These are phyloP conservation scores for Eulemur rufifrons DNA, from an alignment of 2,113 vertebrate species.

Conservation along the genomic window DNA sequence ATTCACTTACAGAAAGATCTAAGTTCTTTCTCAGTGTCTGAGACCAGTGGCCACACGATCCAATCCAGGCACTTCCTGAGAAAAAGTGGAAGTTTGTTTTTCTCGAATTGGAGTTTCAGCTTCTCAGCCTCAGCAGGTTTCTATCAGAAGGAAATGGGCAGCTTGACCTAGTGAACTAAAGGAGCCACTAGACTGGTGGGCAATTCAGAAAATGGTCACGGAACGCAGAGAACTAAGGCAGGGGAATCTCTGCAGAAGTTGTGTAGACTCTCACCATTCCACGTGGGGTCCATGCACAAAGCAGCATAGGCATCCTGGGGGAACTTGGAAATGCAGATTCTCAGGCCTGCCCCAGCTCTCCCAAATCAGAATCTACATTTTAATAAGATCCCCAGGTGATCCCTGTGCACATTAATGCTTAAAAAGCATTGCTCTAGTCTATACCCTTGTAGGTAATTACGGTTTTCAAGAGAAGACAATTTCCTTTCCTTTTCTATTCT, in stretches of 20 bases:
- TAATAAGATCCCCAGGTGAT: neutral
- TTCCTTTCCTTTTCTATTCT: neutral
- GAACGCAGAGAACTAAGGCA: neutral
- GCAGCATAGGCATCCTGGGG: accelerated
- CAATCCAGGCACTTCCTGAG: neutral
- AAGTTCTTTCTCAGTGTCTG: neutral
- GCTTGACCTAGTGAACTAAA: neutral
- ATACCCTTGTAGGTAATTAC: neutral
- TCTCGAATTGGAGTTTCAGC: neutral
- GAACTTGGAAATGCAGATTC: neutral
- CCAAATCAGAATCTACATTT: neutral
- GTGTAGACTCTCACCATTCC: neutral
- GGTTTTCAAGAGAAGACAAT: neutral
- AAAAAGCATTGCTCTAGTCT: neutral
- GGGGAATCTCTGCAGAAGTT: neutral
- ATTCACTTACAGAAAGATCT: neutral
- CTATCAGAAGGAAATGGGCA: neutral
- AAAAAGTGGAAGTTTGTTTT: neutral
- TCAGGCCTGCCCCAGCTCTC: neutral
- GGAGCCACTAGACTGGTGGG: neutral
- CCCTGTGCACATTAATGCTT: neutral
- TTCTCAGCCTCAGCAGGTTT: neutral
- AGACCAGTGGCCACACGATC: neutral
- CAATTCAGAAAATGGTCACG: neutral
- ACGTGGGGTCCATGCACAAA: neutral